Conservation (phyloP, 2,888 invertebrate species). For the Leptarthrus brevirostris region DNA sequence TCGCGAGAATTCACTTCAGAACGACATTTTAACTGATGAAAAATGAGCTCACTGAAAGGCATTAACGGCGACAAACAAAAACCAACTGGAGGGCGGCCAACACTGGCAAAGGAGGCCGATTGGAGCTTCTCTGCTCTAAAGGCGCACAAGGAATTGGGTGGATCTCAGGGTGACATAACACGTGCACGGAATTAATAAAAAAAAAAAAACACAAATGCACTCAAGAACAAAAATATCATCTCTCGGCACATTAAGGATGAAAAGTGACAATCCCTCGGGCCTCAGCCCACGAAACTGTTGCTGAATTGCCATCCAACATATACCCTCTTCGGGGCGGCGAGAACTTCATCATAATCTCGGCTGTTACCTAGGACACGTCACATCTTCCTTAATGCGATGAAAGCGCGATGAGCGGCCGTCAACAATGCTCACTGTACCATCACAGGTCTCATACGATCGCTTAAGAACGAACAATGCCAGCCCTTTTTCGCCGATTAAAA, state of each 20-base stretch:
- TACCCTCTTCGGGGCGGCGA: neutral
- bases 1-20: slow-evolving; percentile 50
- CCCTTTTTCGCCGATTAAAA: slow-evolving; percentile 50
- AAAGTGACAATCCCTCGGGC: slow-evolving; percentile 25
- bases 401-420: neutral
- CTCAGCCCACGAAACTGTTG: neutral
- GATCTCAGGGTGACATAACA: slow-evolving; percentile 40
- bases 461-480: slow-evolving; percentile 46
- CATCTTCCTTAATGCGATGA: slow-evolving; percentile 46
- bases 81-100: neutral
- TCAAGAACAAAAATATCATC: slow-evolving; percentile 53
- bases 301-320: slow-evolving; percentile 11
- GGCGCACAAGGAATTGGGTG: slow-evolving; percentile 10
- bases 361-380: slow-evolving; percentile 38
- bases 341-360: slow-evolving; percentile 36
- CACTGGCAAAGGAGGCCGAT: slow-evolving; percentile 10
- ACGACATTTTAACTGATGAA: slow-evolving; percentile 54
- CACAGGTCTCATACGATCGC: slow-evolving; percentile 42
- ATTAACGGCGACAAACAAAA: slow-evolving; percentile 32
- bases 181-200: slow-evolving; percentile 51
- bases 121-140: neutral
- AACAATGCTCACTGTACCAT: slow-evolving; percentile 21
- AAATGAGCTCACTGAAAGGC: slow-evolving; percentile 49
- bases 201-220: slow-evolving; percentile 38
- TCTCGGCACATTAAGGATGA: slow-evolving; percentile 51